phyloP scores from a whole-genome alignment of 2,113 vertebrate species.

The Eonycteris spelaea region DNA sequence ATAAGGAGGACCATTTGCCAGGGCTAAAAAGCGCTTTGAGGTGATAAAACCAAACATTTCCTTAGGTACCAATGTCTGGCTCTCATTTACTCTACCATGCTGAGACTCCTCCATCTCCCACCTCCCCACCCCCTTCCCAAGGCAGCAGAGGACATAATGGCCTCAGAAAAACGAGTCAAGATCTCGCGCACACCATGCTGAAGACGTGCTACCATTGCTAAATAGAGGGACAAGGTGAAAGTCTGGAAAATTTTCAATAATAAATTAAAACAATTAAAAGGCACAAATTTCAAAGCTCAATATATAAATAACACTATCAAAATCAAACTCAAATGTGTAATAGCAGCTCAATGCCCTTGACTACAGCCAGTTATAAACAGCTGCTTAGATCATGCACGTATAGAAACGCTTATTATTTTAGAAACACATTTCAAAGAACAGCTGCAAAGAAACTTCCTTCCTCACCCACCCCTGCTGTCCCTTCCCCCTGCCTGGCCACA shows the following conservation, averaged over 20 bases:
- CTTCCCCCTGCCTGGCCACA: background rate
- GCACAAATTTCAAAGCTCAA: conserved; percentile 62
- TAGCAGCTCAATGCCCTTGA: conserved; percentile 53
- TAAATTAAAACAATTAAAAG: conserved; percentile 78
- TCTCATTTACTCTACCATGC: conserved; percentile 3
- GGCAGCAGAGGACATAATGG: background rate
- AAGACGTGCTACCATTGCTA: conserved; percentile 9
- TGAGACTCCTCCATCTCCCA: background rate
- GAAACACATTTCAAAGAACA: conserved; percentile 53
- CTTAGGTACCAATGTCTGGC: background rate
- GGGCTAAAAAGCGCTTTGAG: background rate
- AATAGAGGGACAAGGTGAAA: conserved; percentile 65
- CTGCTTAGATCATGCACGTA: conserved; percentile 37
- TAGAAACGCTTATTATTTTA: conserved; percentile 37
- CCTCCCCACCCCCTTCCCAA: background rate
- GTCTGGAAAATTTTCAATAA: conserved; percentile 60
- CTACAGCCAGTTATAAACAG: conserved; percentile 40
- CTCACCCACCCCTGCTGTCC: background rate
- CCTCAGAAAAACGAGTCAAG: background rate
- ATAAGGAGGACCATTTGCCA: background rate
- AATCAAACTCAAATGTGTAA: conserved; percentile 66
- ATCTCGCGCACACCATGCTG: background rate
- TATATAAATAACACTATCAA: conserved; percentile 67
- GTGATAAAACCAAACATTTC: conserved; percentile 26
- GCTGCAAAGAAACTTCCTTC: conserved; percentile 29